A percentile compares a stretch with the other conserved stretches of the same genome.
Evolutionary conservation across 2,797 vertebrate genomes (phyloP).

Genomic region (Platyrinchus mystaceus): DNA sequence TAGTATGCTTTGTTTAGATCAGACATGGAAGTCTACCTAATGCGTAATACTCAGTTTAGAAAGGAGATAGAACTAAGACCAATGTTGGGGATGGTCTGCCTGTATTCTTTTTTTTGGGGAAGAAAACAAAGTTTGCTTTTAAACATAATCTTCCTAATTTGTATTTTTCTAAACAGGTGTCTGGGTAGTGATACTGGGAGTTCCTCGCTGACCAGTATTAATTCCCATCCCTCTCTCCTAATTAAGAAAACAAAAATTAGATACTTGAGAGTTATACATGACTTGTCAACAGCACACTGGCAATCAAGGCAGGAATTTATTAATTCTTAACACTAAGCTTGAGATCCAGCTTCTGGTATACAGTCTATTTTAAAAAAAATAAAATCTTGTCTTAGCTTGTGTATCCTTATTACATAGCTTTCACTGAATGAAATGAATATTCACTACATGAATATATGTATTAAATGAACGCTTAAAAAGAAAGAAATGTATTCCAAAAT

Average conservation of each 20-base stretch:
- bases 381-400: not conserved
- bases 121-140: not conserved
- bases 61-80: not conserved
- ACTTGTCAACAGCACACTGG: not conserved
- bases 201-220: not conserved
- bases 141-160: not conserved
- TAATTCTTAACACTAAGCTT: not conserved
- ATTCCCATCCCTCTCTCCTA: not conserved
- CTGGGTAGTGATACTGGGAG: not conserved
- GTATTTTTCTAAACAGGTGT: not conserved
- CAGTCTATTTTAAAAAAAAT: not conserved
- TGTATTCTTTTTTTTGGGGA: not conserved
- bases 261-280: not conserved
- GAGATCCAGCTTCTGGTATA: not conserved
- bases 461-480: not conserved
- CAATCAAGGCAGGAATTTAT: not conserved
- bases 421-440: not conserved
- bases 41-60: not conserved
- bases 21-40: not conserved
- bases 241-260: not conserved
- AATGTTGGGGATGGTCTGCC: not conserved
- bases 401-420: not conserved
- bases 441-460: not conserved
- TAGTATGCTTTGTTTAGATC: not conserved
- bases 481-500: not conserved